A percentile compares a stretch with the other conserved stretches of the same genome.
These are phyloP conservation scores for Muschampia plurimacula DNA, from an alignment of 2,888 invertebrate species.

Conservation along the genomic window DNA sequence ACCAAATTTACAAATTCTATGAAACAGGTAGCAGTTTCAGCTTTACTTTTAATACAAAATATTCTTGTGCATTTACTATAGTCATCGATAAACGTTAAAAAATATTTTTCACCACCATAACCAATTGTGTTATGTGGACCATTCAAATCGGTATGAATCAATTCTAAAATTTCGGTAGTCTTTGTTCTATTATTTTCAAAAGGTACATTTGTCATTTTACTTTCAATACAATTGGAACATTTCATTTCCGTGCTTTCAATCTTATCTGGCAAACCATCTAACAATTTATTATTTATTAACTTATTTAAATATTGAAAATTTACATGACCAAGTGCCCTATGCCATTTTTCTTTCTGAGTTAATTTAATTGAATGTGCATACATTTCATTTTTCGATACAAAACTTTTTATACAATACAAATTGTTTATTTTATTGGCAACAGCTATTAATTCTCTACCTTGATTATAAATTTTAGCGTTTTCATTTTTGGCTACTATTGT, in stretches of 20 bases:
- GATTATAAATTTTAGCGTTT: background rate
- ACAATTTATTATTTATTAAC: conserved; percentile 46
- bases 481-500: conserved; percentile 15
- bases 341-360: conserved; percentile 37
- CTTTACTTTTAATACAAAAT: conserved; percentile 45
- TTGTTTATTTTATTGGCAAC: background rate
- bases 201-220: conserved; percentile 48
- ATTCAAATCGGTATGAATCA: conserved; percentile 50
- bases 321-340: conserved; percentile 47
- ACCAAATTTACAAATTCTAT: conserved; percentile 43
- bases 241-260: conserved; percentile 47
- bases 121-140: conserved; percentile 49
- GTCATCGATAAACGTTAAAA: conserved; percentile 50
- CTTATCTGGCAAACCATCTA: conserved; percentile 48
- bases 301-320: conserved; percentile 48
- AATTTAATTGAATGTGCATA: conserved; percentile 37
- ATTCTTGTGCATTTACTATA: conserved; percentile 31
- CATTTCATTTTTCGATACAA: conserved; percentile 40
- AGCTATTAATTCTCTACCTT: background rate
- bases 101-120: conserved; percentile 50
- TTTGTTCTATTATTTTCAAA: conserved; percentile 50
- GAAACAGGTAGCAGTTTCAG: conserved; percentile 39
- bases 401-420: conserved; percentile 27
- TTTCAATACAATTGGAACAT: conserved; percentile 49
- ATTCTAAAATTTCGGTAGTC: conserved; percentile 41